phyloP scores from a whole-genome alignment of 2,888 invertebrate species.

The Drosophila tripunctata region DNA sequence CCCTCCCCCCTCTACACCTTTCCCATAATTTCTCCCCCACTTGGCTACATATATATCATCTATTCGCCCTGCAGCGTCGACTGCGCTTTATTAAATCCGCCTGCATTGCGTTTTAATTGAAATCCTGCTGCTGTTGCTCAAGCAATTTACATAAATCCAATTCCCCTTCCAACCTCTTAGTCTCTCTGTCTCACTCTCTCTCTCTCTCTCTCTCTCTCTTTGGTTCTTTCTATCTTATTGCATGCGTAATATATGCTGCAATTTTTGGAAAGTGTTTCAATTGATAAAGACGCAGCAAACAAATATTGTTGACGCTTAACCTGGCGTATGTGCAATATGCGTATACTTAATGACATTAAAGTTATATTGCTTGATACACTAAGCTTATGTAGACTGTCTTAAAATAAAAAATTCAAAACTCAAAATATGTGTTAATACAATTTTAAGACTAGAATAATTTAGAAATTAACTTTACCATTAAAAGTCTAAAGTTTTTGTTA shows the following conservation, averaged over 20 bases:
- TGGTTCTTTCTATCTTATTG: background rate
- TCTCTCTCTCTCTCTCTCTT: background rate
- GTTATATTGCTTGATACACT: background rate
- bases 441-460: no score
- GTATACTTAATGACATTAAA: slow-evolving; percentile 11
- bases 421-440: no score
- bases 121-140: slow-evolving; percentile 47
- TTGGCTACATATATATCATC: slow-evolving; percentile 30
- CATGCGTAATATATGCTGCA: background rate
- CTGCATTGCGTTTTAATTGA: slow-evolving; percentile 71
- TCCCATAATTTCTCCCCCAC: background rate
- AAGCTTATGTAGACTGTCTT: no score
- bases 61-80: slow-evolving; percentile 18
- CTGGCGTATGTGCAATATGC: slow-evolving; percentile 11
- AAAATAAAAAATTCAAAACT: no score
- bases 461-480: no score
- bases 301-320: slow-evolving; percentile 6
- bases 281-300: background rate
- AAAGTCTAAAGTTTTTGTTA: no score
- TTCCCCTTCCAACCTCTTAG: background rate
- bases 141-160: slow-evolving; percentile 60
- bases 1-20: background rate
- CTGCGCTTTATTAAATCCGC: slow-evolving; percentile 66
- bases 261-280: slow-evolving; percentile 11
- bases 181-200: background rate